phyloP scores from a whole-genome alignment of 2,113 vertebrate species.

The Heterotilapia buettikoferi region DNA sequence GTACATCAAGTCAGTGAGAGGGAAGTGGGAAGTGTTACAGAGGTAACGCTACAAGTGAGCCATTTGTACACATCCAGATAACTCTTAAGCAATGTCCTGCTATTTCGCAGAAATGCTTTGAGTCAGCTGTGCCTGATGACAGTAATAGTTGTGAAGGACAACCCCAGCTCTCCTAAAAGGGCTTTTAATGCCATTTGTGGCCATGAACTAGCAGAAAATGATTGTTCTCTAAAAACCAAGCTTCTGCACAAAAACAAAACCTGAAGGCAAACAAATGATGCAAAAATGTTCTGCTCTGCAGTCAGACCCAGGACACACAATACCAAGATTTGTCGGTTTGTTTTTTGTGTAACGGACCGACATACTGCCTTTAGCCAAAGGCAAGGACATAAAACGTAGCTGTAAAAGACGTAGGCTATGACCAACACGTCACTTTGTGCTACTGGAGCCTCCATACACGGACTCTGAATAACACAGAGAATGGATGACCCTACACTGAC shows the following conservation, averaged over 20 bases:
- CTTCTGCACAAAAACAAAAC: neutral
- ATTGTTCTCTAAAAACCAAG: neutral
- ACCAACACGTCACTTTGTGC: neutral
- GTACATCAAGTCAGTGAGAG: conserved; percentile 31
- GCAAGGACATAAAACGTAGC: neutral
- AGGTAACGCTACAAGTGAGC: conserved; percentile 49
- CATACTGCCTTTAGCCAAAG: neutral
- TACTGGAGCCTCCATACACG: neutral
- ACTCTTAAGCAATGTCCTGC: neutral
- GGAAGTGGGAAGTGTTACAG: conserved; percentile 50
- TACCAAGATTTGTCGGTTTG: neutral
- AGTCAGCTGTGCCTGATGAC: neutral
- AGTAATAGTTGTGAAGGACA: neutral
- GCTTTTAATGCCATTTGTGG: neutral
- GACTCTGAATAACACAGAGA: neutral
- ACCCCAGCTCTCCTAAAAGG: neutral
- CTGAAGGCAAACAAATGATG: neutral
- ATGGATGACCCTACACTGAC: neutral
- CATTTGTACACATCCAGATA: conserved; percentile 22
- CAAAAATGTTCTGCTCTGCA: neutral
- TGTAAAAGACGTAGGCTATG: neutral
- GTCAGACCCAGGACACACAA: neutral
- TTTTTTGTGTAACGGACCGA: neutral
- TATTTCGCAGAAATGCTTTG: neutral
- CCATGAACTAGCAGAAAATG: neutral